Evolutionary conservation across 1,140 invertebrate genomes (phyloP), one percentile per base, ranked within the genome.

Genomic region (Ceratoteleas bidentatus): DNA sequence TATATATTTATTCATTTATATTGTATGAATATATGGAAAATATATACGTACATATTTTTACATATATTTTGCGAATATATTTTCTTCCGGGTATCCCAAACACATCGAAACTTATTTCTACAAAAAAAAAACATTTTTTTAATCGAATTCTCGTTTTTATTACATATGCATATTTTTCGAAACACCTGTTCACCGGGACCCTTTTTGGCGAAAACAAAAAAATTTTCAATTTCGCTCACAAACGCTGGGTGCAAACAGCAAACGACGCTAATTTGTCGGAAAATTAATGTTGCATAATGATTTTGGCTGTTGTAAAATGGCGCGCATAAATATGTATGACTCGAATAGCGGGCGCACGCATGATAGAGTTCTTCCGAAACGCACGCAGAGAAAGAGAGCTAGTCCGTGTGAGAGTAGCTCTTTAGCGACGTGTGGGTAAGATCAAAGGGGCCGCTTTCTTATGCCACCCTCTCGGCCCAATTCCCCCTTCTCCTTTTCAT

Each of bases 311-410:
- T 50, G 52, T 62, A 68, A 81, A 81, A 81, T 66, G 58, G 57
- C 38, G 57, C 58, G 57, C 77, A 69, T 74, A 74, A 81, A 69
- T 73, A 74, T 74, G 77, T 65, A 81, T 70, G 77, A 80, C 77
- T 69, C 60, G 56, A 66, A 77, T 70, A 78, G 66, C 54, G 45
- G 62, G 38, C 16, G 50, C 58, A 74, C 47, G 73, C 64, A 68
- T 74, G 78, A 85, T 84, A 82, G 70, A 86, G 79, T 84, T 81
- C 84, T 87, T 81, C 79, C 83, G 78, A 85, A 86, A 72, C 62
- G 53, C 60, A 65, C 43, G 66, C 72, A 47, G 61, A 13, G 50
- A 69, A 57, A 69, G 64, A 61, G 74, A 62, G 61, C 62, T 68
- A 79, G 68, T 65, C 83, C 77, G 77, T 75, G 66, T 69, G 77